These are phyloP conservation scores for Apostichopus japonicus DNA, from an alignment of 35 echinoderm and acorn worm species.

Conservation along the genomic window DNA sequence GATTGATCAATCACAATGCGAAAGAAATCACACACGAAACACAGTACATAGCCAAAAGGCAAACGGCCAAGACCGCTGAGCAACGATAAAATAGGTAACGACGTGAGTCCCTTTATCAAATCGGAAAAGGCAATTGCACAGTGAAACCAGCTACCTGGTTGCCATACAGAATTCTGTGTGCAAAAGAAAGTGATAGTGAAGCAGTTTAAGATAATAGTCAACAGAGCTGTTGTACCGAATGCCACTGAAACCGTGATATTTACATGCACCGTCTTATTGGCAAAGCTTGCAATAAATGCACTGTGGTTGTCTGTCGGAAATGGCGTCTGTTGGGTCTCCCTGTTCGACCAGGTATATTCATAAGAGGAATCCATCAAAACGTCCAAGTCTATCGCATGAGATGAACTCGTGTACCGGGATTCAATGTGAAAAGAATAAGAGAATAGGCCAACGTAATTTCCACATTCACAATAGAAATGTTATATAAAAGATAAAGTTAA, in stretches of 20 bases:
- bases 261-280: background rate
- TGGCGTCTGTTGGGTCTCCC: no score
- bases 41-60: background rate
- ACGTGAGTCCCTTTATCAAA: background rate
- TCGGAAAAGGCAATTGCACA: constrained; percentile 7
- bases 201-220: background rate
- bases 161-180: constrained; percentile 5
- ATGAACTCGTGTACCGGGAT: no score
- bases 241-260: background rate
- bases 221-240: background rate
- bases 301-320: no score
- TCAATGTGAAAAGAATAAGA: no score
- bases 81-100: background rate
- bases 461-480: no score
- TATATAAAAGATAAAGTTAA: no score
- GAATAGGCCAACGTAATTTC: no score
- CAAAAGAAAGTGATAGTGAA: background rate
- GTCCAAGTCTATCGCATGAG: no score
- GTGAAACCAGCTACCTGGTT: background rate
- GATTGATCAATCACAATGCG: background rate
- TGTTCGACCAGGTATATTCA: background rate
- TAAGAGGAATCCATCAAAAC: background rate
- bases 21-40: background rate
- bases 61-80: background rate
- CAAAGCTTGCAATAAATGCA: no score